These are phyloP conservation scores for Lamellibrachia luymesi DNA, from an alignment of 1,140 invertebrate genomes.

Conservation along the genomic window DNA sequence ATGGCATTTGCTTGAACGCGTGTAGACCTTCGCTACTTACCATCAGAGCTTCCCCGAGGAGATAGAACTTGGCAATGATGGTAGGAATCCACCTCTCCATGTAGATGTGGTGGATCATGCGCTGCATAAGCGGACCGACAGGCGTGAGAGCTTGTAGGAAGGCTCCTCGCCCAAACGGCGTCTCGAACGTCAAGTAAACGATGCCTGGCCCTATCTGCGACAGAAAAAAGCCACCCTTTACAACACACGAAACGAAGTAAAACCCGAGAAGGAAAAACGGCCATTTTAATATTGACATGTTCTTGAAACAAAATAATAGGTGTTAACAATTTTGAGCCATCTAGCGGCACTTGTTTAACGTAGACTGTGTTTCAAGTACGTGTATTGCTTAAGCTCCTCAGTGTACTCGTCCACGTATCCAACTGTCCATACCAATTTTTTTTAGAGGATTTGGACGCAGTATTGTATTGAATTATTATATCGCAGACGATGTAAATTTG, in stretches of 20 bases:
- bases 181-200: constrained; percentile 69
- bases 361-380: too few relatives aligned
- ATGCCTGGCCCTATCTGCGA: constrained; percentile 77
- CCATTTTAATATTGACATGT: neutral
- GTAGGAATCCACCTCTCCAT: constrained; percentile 55
- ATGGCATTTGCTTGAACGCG: neutral
- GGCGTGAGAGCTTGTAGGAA: constrained; percentile 80
- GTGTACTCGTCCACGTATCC: too few relatives aligned
- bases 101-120: constrained; percentile 72
- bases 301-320: neutral
- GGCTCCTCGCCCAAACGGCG: constrained; percentile 66
- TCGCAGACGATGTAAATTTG: too few relatives aligned
- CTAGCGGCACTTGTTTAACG: too few relatives aligned
- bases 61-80: constrained; percentile 66
- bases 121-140: constrained; percentile 74
- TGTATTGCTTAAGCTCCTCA: too few relatives aligned
- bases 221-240: neutral
- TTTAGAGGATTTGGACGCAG: too few relatives aligned
- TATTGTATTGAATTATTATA: too few relatives aligned
- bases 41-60: constrained; percentile 74
- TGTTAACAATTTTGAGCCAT: neutral
- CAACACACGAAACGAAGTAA: neutral
- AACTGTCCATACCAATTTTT: too few relatives aligned
- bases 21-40: constrained; percentile 55
- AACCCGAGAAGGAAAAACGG: neutral